A percentile compares a stretch with the other conserved stretches of the same genome.
phyloP scores from a whole-genome alignment of 2,797 vertebrate genomes.

The Aphelocoma californica region DNA sequence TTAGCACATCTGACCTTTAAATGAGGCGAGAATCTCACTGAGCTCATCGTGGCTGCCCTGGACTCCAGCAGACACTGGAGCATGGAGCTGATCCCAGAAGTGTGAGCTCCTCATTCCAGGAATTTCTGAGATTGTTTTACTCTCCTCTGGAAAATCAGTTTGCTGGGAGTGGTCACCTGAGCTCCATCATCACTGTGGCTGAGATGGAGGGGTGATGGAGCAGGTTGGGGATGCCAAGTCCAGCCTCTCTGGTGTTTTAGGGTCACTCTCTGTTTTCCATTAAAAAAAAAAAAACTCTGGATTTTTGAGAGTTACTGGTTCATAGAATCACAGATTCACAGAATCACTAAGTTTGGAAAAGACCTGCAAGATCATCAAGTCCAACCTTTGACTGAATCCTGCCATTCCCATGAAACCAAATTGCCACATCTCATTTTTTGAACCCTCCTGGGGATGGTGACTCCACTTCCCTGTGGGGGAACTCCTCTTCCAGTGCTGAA shows the following conservation, averaged over 20 bases:
- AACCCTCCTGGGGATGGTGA: background rate
- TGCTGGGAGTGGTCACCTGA: background rate
- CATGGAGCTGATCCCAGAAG: rapidly evolving
- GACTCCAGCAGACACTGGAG: rapidly evolving
- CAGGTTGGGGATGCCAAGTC: rapidly evolving
- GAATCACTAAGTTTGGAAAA: background rate
- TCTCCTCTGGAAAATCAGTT: background rate
- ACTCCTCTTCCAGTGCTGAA: background rate
- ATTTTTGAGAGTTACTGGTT: rapidly evolving
- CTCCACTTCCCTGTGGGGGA: background rate
- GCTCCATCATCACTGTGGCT: rapidly evolving
- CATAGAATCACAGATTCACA: background rate
- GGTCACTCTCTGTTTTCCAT: background rate
- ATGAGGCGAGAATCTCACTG: rapidly evolving
- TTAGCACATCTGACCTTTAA: background rate
- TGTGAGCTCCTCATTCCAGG: rapidly evolving
- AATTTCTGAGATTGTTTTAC: background rate
- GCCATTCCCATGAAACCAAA: background rate
- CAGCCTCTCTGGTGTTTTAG: background rate
- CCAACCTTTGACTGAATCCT: background rate
- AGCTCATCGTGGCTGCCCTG: rapidly evolving
- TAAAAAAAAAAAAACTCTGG: no score
- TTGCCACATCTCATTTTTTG: rapidly evolving
- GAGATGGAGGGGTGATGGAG: rapidly evolving
- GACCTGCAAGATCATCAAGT: background rate